Evolutionary conservation across 2,888 invertebrate genomes (phyloP).

Genomic region (Drosophila merina): DNA sequence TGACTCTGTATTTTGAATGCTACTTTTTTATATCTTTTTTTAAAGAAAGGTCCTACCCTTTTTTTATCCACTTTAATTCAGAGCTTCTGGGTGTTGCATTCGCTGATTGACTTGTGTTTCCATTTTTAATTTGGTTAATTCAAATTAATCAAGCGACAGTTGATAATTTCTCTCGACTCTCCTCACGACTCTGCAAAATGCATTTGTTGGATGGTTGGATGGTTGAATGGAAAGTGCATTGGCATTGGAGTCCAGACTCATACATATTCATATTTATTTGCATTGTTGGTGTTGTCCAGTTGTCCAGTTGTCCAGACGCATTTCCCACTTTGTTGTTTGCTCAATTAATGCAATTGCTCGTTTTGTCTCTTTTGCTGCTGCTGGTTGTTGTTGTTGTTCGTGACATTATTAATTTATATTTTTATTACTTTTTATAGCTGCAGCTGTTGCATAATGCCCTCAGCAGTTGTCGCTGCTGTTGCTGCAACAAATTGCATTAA

Average conservation of each 20-base stretch:
- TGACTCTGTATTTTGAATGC: too few relatives aligned
- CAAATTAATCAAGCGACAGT: conserved; percentile 83
- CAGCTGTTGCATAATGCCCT: conserved; percentile 52
- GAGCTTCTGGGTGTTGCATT: conserved; percentile 67
- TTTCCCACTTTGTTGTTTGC: conserved; percentile 76
- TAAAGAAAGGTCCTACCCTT: background rate
- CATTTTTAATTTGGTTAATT: conserved; percentile 83
- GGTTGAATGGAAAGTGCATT: conserved; percentile 59
- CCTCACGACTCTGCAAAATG: conserved; percentile 20
- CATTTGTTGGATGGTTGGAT: conserved; percentile 32
- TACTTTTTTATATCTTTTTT: too few relatives aligned
- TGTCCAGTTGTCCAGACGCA: conserved; percentile 57
- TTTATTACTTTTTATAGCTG: conserved; percentile 65
- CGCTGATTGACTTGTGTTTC: conserved; percentile 81
- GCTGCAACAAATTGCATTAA: conserved; percentile 64
- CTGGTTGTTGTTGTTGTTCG: conserved; percentile 49
- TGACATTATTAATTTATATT: conserved; percentile 76
- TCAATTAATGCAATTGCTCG: conserved; percentile 79
- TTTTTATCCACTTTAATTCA: background rate
- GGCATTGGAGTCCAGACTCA: conserved; percentile 53
- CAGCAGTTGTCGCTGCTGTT: conserved; percentile 42
- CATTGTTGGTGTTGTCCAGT: conserved; percentile 2
- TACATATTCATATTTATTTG: conserved; percentile 28
- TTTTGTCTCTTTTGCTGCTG: conserved; percentile 35
- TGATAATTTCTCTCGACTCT: conserved; percentile 61